A percentile compares a stretch with the other conserved stretches of the same genome.
Evolutionary conservation across 2,113 vertebrate species (phyloP).

Genomic region (Pleuronectes platessa): DNA sequence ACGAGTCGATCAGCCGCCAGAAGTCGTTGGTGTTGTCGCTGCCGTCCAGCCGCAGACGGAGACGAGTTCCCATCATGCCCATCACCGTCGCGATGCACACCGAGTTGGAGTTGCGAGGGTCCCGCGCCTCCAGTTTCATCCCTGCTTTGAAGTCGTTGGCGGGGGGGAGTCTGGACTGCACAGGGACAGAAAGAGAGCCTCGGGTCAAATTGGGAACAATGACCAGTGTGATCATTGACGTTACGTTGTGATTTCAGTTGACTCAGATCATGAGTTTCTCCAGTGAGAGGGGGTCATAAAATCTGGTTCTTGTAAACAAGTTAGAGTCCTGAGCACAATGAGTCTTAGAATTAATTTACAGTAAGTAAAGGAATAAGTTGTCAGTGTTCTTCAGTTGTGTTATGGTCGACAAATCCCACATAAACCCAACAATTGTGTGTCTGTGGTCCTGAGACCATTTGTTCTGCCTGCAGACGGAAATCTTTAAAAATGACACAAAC

Average conservation of each 20-base stretch:
- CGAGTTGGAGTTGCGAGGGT: constrained; percentile 93
- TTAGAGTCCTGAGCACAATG: not conserved
- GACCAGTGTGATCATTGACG: too few species aligned
- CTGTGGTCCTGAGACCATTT: not conserved
- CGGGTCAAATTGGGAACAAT: not conserved
- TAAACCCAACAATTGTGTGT: not conserved
- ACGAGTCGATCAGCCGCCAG: constrained; percentile 94
- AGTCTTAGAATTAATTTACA: not conserved
- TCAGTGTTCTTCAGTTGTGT: not conserved
- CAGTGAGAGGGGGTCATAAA: too few species aligned
- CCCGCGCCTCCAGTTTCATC: constrained; percentile 95
- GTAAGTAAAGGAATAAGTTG: not conserved
- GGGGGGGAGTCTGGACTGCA: constrained; percentile 90
- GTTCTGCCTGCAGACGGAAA: too few species aligned
- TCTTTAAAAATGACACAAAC: too few species aligned
- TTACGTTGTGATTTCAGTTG: too few species aligned
- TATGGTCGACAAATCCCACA: not conserved
- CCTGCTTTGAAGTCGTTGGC: constrained; percentile 94
- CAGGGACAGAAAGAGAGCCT: constrained; percentile 23
- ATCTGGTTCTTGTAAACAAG: too few species aligned
- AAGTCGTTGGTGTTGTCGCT: constrained; percentile 98
- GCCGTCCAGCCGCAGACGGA: constrained; percentile 91
- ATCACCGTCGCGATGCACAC: constrained; percentile 96
- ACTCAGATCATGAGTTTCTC: not conserved
- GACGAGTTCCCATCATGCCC: constrained; percentile 90